phyloP scores from a whole-genome alignment of 2,888 invertebrate species.

The Abrostola triplasia region DNA sequence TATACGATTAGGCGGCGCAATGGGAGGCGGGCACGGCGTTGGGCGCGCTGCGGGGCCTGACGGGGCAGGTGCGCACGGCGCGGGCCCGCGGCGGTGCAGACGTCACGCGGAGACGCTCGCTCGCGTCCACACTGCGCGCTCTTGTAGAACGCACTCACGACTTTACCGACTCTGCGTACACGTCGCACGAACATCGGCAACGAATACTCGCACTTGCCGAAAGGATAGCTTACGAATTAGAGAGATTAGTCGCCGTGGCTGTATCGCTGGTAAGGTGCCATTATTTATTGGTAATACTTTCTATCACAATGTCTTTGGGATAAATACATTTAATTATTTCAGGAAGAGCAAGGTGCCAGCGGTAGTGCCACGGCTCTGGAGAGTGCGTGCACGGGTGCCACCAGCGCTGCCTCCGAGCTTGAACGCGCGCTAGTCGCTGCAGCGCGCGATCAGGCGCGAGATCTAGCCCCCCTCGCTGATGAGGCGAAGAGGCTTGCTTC shows the following conservation, averaged over 20 bases:
- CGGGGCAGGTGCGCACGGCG: constrained; percentile 95
- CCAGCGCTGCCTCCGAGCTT: constrained; percentile 95
- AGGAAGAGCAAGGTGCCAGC: constrained; percentile 81
- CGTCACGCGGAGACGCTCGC: constrained; percentile 91
- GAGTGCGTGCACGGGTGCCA: constrained; percentile 90
- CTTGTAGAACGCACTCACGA: constrained; percentile 98
- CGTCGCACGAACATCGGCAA: constrained; percentile 98
- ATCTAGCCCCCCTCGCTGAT: constrained; percentile 81
- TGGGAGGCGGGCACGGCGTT: constrained; percentile 91
- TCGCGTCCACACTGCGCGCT: constrained; percentile 95
- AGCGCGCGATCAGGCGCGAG: constrained; percentile 83
- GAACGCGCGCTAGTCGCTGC: constrained; percentile 92
- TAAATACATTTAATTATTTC: constrained; percentile 28
- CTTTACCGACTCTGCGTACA: constrained; percentile 99
- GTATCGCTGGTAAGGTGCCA: constrained; percentile 91
- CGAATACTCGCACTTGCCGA: constrained; percentile 97
- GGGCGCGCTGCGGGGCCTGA: constrained; percentile 94
- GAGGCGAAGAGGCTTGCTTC: constrained; percentile 82
- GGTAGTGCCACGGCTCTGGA: constrained; percentile 83
- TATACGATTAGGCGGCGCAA: constrained; percentile 76
- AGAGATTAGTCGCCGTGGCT: constrained; percentile 95
- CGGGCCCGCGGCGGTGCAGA: constrained; percentile 92
- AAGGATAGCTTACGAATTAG: constrained; percentile 96
- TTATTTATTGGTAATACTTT: constrained; percentile 14
- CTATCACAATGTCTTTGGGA: constrained; percentile 28